Conservation (phyloP, 2,797 vertebrate genomes). For the Ctenopoma kingsleyae region DNA sequence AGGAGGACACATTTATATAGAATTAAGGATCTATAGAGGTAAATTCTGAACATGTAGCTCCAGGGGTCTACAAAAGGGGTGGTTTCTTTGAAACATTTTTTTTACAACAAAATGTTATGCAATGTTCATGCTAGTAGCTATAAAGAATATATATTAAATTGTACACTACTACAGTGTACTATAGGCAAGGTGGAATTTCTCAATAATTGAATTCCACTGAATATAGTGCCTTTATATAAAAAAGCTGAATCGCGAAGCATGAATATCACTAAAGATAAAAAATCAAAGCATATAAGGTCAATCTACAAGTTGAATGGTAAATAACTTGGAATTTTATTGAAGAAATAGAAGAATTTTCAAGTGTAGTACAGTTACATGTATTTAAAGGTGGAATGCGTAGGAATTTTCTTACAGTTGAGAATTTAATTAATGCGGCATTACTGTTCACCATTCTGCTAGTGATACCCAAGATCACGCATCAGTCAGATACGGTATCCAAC, state of each 20-base stretch:
- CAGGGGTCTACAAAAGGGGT: slow-evolving; percentile 12
- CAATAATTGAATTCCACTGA: slow-evolving; percentile 31
- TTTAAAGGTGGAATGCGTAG: slow-evolving; percentile 25
- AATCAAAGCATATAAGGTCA: slow-evolving; percentile 27
- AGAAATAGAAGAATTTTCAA: slow-evolving; percentile 4
- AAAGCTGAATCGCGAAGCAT: not conserved
- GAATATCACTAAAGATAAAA: slow-evolving; percentile 4
- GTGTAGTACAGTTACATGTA: slow-evolving; percentile 18
- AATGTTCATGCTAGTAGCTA: slow-evolving; percentile 7
- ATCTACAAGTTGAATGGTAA: slow-evolving; percentile 10
- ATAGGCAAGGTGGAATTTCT: slow-evolving; percentile 4
- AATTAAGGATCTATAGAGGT: slow-evolving; percentile 61
- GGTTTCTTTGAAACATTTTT: slow-evolving; percentile 47
- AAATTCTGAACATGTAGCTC: slow-evolving; percentile 60
- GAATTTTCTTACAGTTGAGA: slow-evolving; percentile 36
- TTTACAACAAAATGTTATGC: slow-evolving; percentile 22
- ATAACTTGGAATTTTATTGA: slow-evolving; percentile 8
- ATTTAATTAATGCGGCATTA: slow-evolving; percentile 64
- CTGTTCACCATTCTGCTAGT: slow-evolving; percentile 42
- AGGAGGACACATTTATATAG: slow-evolving; percentile 66
- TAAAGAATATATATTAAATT: slow-evolving; percentile 17
- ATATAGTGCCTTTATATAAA: slow-evolving; percentile 1
- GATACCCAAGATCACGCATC: slow-evolving; percentile 73
- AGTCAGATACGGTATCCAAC: slow-evolving; percentile 71
- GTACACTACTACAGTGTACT: slow-evolving; percentile 5